Evolutionary conservation across 2,113 vertebrate genomes (phyloP), one percentile per base, ranked within the genome.

Genomic region (Pleuronectes platessa): DNA sequence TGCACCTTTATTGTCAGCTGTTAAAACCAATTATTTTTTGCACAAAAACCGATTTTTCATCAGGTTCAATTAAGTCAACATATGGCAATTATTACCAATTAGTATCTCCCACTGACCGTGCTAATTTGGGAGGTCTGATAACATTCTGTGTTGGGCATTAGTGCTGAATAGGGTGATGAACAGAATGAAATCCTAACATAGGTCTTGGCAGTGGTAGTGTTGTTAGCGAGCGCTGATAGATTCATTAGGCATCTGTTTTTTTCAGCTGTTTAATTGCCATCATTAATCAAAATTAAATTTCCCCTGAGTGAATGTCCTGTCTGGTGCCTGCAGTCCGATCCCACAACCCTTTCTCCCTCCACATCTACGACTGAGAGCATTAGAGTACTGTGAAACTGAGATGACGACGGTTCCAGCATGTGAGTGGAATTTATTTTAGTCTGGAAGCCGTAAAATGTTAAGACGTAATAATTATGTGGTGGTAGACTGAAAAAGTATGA

Each of bases 241-340:
- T 60, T 59, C 23, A 59, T 59, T 59, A 59, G 15, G 56, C 56
- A 26, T 59, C 56, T 59, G 56, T 18, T 26, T 26, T 59, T 82
- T 86, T 87, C 62, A 83, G 85, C 71, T 81, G 45, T 83, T 86
- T 85, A 90, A 89, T 88, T 87, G 73, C 71, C 37, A 65, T 69
- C 83, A 90, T 90, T 86, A 82, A 87, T 91, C 89, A 88, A 71
- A 82, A 72, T 74, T 47, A 80, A 76, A 71, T 45, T 47, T 56
- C 24, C 54, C 20, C 59, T 24, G 11, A 56, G 17, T 60, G 42
- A 47, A 63, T 31, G 61, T 61, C 24, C 27, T 60, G 63, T 75
- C 81, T 68, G 14, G 59, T 24, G 37, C 72, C 58, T 79, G 84
- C 17, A 86, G 85, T 74, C 74, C 61, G 60, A 85, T 79, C 58